These are phyloP conservation scores for Parnassius orleans DNA, from an alignment of 2,888 invertebrate species.

Conservation along the genomic window DNA sequence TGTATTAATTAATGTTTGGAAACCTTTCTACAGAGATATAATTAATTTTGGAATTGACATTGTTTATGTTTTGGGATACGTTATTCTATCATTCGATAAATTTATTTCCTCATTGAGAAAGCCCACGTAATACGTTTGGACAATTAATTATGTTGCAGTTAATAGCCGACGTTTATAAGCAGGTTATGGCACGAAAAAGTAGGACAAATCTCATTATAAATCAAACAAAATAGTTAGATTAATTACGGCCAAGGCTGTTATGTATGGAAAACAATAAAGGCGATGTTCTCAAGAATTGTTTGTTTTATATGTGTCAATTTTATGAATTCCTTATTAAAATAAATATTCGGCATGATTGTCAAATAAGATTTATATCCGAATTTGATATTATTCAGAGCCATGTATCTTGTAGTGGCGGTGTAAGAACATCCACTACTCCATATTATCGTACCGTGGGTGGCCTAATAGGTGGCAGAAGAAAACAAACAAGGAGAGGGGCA, in stretches of 20 bases:
- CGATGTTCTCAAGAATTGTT: background rate
- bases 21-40: background rate
- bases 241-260: conserved; percentile 39
- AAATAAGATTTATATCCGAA: too few species aligned
- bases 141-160: conserved; percentile 12
- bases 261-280: conserved; percentile 26
- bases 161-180: background rate
- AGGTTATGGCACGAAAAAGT: conserved; percentile 18
- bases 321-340: too few species aligned
- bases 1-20: too few species aligned
- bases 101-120: conserved; percentile 24
- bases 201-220: conserved; percentile 30
- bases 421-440: too few species aligned
- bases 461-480: too few species aligned
- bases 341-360: too few species aligned
- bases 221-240: conserved; percentile 37
- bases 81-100: conserved; percentile 14
- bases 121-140: conserved; percentile 13
- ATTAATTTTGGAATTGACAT: background rate
- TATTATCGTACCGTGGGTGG: too few species aligned
- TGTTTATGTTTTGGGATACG: background rate
- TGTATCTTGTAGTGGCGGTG: too few species aligned
- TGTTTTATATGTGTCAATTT: too few species aligned
- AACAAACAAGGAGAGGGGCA: too few species aligned
- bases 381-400: too few species aligned